Evolutionary conservation across 1,140 invertebrate species (phyloP).

Genomic region (Rhynchophorus ferrugineus): DNA sequence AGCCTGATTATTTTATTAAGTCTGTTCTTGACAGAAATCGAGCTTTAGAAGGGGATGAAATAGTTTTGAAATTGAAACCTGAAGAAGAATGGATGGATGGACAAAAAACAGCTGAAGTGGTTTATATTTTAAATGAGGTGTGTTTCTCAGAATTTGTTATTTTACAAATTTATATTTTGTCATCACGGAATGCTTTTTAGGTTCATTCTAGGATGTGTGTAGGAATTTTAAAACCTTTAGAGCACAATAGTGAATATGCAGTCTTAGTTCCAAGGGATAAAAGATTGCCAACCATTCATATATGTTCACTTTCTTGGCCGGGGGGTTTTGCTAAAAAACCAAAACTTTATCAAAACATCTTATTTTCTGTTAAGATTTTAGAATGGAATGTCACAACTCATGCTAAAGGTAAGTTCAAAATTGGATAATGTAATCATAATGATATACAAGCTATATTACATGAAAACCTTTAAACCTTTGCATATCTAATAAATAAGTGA

Average conservation of each 20-base stretch:
- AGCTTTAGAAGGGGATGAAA: constrained; percentile 76
- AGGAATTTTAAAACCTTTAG: constrained; percentile 57
- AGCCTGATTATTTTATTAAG: constrained; percentile 66
- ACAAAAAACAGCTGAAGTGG: constrained; percentile 46
- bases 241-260: constrained; percentile 46
- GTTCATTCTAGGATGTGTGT: constrained; percentile 58
- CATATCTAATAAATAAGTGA: background rate
- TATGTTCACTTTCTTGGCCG: constrained; percentile 56
- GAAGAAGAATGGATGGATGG: constrained; percentile 43
- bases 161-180: background rate
- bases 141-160: constrained; percentile 10
- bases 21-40: constrained; percentile 64
- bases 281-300: constrained; percentile 61
- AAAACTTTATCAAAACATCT: constrained; percentile 47
- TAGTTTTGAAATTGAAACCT: constrained; percentile 55
- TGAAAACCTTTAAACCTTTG: no score
- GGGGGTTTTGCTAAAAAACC: constrained; percentile 48
- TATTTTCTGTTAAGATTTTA: constrained; percentile 64
- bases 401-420: constrained; percentile 51
- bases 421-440: constrained; percentile 3
- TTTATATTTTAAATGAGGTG: constrained; percentile 50
- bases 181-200: constrained; percentile 8
- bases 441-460: background rate
- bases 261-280: constrained; percentile 66
- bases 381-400: constrained; percentile 57